These are phyloP conservation scores for Malurus elegans DNA, from an alignment of 2,113 vertebrate species.

Conservation along the genomic window DNA sequence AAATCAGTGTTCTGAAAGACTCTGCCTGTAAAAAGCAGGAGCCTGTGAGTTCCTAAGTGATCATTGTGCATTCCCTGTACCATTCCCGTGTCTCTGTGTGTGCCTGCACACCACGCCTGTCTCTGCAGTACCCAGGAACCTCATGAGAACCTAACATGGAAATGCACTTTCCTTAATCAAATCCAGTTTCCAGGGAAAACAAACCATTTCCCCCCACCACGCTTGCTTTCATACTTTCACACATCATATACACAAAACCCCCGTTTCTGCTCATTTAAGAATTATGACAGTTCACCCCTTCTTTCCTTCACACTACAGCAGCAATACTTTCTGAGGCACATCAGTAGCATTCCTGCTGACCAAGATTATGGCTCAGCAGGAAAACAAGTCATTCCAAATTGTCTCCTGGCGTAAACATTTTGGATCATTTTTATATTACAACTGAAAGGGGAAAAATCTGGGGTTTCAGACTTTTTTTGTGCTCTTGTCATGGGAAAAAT, in stretches of 20 bases:
- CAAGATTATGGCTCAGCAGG: conserved; percentile 62
- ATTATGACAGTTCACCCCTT: conserved; percentile 34
- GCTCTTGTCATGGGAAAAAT: conserved; percentile 17
- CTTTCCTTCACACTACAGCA: conserved; percentile 22
- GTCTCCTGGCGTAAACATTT: conserved; percentile 61
- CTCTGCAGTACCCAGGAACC: background rate
- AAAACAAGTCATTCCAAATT: conserved; percentile 64
- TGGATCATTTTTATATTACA: conserved; percentile 41
- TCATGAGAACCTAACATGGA: background rate
- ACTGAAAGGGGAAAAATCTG: background rate
- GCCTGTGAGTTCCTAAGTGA: background rate
- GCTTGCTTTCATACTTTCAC: conserved; percentile 9
- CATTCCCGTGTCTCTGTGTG: background rate
- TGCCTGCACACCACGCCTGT: background rate
- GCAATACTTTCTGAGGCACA: conserved; percentile 18
- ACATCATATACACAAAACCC: background rate
- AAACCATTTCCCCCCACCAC: background rate
- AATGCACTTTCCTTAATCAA: background rate
- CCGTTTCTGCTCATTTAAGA: conserved; percentile 27
- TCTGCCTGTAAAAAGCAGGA: background rate
- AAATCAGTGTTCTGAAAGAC: background rate
- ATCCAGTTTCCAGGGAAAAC: conserved; percentile 27
- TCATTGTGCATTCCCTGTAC: background rate
- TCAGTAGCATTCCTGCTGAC: conserved; percentile 53
- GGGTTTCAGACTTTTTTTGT: conserved; percentile 32